These are phyloP conservation scores for Calidris pugnax DNA, from an alignment of 2,113 vertebrate species.

Conservation along the genomic window DNA sequence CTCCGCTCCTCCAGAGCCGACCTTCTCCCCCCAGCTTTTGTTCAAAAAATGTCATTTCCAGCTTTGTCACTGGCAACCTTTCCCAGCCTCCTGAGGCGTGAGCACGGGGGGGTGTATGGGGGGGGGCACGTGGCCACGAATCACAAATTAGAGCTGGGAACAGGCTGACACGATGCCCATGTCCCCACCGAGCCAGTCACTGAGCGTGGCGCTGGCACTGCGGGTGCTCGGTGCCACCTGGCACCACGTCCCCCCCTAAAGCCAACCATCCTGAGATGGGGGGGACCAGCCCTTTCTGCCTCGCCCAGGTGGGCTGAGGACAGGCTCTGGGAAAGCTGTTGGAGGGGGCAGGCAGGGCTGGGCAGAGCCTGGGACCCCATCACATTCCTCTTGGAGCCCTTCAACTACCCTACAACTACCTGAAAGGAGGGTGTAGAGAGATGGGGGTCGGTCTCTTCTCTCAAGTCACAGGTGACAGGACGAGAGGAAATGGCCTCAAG, in stretches of 20 bases:
- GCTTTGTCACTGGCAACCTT: background rate
- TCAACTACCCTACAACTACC: too few relatives aligned
- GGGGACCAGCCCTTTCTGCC: background rate
- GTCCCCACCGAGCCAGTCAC: accelerated
- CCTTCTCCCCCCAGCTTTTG: background rate
- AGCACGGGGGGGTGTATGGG: background rate
- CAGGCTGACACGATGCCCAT: accelerated
- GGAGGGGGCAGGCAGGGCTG: background rate
- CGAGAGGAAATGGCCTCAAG: too few relatives aligned
- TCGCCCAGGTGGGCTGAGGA: background rate
- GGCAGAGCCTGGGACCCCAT: background rate
- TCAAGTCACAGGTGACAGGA: too few relatives aligned
- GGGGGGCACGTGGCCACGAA: accelerated
- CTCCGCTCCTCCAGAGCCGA: accelerated
- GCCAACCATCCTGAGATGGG: accelerated
- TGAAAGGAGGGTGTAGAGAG: too few relatives aligned
- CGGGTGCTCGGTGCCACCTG: accelerated
- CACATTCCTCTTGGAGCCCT: background rate
- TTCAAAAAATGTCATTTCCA: background rate
- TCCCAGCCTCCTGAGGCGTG: background rate
- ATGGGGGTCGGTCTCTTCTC: too few relatives aligned
- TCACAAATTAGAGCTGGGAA: background rate
- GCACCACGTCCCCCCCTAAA: accelerated
- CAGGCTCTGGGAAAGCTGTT: background rate
- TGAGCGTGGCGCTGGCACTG: accelerated